Conservation (phyloP, 2,113 vertebrate genomes). For the Oncorhynchus masou region DNA sequence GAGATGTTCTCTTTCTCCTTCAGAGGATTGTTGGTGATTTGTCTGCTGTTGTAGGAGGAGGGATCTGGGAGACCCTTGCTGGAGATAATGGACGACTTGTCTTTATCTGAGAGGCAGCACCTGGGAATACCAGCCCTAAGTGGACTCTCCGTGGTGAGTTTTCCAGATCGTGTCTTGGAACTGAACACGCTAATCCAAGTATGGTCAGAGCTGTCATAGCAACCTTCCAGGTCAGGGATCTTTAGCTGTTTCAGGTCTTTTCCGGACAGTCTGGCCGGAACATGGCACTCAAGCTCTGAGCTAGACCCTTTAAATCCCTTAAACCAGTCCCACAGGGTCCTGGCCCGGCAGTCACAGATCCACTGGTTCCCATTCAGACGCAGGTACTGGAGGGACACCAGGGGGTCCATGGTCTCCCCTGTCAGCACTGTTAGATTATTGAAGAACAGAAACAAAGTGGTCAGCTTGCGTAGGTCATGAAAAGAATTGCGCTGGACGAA, state of each 20-base stretch:
- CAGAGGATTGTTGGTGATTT: conserved; percentile 68
- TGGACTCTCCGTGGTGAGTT: conserved; percentile 53
- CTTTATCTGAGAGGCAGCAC: conserved; percentile 75
- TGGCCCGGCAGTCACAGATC: conserved; percentile 83
- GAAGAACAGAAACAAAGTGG: conserved; percentile 82
- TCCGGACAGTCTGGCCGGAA: conserved; percentile 67
- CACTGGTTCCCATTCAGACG: conserved; percentile 84
- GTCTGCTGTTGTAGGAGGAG: conserved; percentile 70
- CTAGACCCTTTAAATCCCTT: conserved; percentile 82
- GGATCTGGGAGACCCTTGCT: conserved; percentile 71
- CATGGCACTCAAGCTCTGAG: conserved; percentile 76
- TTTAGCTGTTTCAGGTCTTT: conserved; percentile 79
- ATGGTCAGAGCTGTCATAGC: conserved; percentile 60
- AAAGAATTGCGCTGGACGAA: conserved; percentile 75
- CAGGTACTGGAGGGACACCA: conserved; percentile 80
- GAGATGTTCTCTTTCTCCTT: conserved; percentile 79
- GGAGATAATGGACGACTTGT: conserved; percentile 78
- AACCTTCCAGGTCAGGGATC: conserved; percentile 71
- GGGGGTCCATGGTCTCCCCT: conserved; percentile 73
- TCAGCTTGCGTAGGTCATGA: conserved; percentile 78
- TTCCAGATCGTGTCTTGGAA: conserved; percentile 64
- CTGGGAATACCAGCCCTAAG: conserved; percentile 46
- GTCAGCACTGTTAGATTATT: conserved; percentile 80
- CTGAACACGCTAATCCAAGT: conserved; percentile 69
- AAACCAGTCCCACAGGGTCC: conserved; percentile 83